Evolutionary conservation across 2,888 invertebrate genomes (phyloP), one percentile per base, ranked within the genome.

Genomic region (Clusia tigrina): DNA sequence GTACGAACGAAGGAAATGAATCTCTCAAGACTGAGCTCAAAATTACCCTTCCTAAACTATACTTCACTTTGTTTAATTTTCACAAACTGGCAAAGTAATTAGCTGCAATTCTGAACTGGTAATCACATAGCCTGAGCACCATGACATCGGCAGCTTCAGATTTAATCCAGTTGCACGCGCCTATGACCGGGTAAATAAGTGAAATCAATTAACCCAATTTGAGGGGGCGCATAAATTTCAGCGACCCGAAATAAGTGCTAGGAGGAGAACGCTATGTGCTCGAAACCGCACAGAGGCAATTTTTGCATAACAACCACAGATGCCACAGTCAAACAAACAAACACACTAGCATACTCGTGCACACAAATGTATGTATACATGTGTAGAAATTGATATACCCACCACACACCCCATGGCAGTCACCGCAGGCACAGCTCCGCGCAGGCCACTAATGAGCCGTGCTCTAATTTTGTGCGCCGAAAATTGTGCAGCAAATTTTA

Each of bases 131-230:
- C 42, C 42, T 32, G 32, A 32, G 32, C n/a, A n/a, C n/a, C n/a
- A n/a, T n/a, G n/a, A n/a, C 6, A 32, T 32, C 32, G n/a, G n/a
- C 42, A 15, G 42, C 42, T 6, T 15, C 15, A 42, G n/a, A 42
- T 32, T 32, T 15, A 42, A 42, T 42, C 15, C 42, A 42, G n/a
- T n/a, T 17, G 42, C 10, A n/a, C 3, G 12, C 6, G 32, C 32
- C 6, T 9, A 32, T 32, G 32, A 9, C 6, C 32, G 5, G 42
- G 10, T 6, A 42, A 3, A n/a, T 42, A 42, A 42, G 42, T 42
- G n/a, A 42, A 42, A 42, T 42, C 42, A 42, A 42, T 42, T 42
- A 42, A 42, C 42, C 42, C 42, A 42, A n/a, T 42, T 42, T 42
- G 42, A 3, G n/a, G 12, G 32, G 32, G 32, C 32, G 42, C 42